Evolutionary conservation across 1,140 invertebrate species (phyloP).

Genomic region (Anthonomus grandis): DNA sequence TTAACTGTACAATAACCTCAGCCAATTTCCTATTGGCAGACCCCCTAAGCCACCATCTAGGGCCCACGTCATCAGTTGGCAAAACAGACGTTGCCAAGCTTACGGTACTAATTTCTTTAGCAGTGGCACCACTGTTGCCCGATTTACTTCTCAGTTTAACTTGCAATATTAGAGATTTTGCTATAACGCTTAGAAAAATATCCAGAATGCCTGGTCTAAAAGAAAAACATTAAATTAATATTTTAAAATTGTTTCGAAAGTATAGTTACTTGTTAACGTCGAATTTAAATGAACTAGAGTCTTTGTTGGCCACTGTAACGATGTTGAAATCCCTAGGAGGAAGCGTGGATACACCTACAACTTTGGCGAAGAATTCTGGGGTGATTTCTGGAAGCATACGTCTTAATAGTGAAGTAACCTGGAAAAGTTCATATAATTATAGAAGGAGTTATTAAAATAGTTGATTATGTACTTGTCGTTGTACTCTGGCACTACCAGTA

Average conservation of each 20-base stretch:
- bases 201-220: conserved; percentile 68
- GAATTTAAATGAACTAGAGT: conserved; percentile 55
- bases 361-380: conserved; percentile 61
- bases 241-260: neutral
- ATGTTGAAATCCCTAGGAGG: conserved; percentile 79
- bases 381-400: conserved; percentile 83
- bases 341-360: conserved; percentile 64
- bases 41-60: conserved; percentile 85
- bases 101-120: conserved; percentile 62
- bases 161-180: conserved; percentile 82
- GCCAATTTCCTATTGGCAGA: conserved; percentile 78
- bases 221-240: conserved; percentile 1
- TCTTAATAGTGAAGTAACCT: conserved; percentile 73
- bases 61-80: conserved; percentile 55
- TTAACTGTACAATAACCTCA: conserved; percentile 80
- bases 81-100: conserved; percentile 59
- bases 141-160: conserved; percentile 72
- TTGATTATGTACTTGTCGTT: conserved; percentile 69
- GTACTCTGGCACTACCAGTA: conserved; percentile 90
- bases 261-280: conserved; percentile 58
- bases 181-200: conserved; percentile 82
- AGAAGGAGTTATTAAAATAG: too few relatives aligned
- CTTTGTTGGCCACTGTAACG: conserved; percentile 53
- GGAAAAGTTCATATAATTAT: conserved; percentile 18
- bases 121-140: conserved; percentile 50